These are phyloP conservation scores for Sinosuthora webbiana DNA, from an alignment of 2,113 vertebrate genomes.

Conservation along the genomic window DNA sequence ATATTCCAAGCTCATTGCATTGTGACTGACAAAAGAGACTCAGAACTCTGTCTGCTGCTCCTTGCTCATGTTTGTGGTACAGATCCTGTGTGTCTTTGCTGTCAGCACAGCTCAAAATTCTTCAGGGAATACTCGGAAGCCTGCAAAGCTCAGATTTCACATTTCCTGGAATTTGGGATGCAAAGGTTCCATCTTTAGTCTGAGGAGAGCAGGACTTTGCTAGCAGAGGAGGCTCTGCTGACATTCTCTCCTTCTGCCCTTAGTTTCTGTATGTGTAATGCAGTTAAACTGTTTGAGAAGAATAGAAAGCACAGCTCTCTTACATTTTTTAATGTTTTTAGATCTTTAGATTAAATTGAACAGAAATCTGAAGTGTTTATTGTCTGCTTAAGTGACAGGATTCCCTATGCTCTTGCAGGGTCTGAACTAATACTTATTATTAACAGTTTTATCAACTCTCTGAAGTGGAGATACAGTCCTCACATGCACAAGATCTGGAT, in stretches of 20 bases:
- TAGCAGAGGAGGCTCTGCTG: neutral
- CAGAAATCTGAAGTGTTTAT: neutral
- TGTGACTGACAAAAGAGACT: constrained; percentile 15
- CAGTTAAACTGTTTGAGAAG: neutral
- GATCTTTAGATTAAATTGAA: neutral
- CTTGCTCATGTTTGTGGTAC: neutral
- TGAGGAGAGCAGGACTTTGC: neutral
- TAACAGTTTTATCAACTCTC: neutral
- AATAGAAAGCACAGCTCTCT: neutral
- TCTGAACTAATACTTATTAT: neutral
- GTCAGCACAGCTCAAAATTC: neutral
- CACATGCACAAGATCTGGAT: neutral
- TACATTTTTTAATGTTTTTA: neutral
- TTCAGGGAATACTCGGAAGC: neutral
- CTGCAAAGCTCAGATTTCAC: neutral
- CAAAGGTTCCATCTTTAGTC: neutral
- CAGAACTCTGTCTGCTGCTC: neutral
- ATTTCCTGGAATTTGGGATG: neutral
- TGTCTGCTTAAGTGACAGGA: too few species aligned
- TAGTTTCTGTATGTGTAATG: neutral
- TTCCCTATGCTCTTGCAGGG: neutral
- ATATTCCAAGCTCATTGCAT: neutral
- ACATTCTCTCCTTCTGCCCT: neutral
- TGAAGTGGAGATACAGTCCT: neutral
- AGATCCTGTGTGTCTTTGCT: neutral